Conservation (phyloP, 2,888 invertebrate genomes). For the Anoncus sp. region DNA sequence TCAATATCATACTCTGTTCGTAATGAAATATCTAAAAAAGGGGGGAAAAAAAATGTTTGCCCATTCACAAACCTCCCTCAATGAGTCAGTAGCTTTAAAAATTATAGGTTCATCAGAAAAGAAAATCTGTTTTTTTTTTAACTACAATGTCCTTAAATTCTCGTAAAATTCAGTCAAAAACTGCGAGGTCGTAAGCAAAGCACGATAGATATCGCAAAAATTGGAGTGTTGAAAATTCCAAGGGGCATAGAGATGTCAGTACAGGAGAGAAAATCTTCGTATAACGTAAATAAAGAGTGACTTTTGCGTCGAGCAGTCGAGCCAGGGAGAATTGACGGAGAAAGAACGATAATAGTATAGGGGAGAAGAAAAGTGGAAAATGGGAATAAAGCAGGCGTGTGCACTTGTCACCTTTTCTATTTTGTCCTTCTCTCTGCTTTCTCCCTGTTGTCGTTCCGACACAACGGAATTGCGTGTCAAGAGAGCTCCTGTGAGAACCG, state of each 20-base stretch:
- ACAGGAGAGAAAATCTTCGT: constrained; percentile 19
- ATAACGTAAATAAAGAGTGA: constrained; percentile 30
- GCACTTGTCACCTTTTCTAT: constrained; percentile 30
- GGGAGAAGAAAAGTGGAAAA: constrained; percentile 33
- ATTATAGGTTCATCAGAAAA: too few relatives aligned
- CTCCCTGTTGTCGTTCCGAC: constrained; percentile 44
- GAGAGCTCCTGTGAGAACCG: constrained; percentile 18
- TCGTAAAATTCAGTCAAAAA: not conserved
- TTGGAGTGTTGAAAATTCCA: not conserved
- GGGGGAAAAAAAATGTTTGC: too few relatives aligned
- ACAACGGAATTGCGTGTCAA: constrained; percentile 41
- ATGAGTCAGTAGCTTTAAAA: too few relatives aligned
- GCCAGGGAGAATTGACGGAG: constrained; percentile 22
- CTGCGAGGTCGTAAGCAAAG: not conserved
- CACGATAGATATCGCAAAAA: not conserved
- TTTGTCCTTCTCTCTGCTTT: not conserved
- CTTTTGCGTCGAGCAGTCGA: constrained; percentile 46
- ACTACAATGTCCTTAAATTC: not conserved
- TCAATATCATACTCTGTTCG: too few relatives aligned
- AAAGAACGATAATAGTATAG: constrained; percentile 27
- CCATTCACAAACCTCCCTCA: too few relatives aligned
- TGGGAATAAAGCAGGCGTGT: constrained; percentile 24
- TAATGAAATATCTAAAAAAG: too few relatives aligned
- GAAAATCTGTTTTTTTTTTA: not conserved
- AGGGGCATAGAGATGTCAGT: not conserved